These are phyloP conservation scores for Onychomys leucogaster DNA, from an alignment of 2,797 vertebrate genomes.

Conservation along the genomic window DNA sequence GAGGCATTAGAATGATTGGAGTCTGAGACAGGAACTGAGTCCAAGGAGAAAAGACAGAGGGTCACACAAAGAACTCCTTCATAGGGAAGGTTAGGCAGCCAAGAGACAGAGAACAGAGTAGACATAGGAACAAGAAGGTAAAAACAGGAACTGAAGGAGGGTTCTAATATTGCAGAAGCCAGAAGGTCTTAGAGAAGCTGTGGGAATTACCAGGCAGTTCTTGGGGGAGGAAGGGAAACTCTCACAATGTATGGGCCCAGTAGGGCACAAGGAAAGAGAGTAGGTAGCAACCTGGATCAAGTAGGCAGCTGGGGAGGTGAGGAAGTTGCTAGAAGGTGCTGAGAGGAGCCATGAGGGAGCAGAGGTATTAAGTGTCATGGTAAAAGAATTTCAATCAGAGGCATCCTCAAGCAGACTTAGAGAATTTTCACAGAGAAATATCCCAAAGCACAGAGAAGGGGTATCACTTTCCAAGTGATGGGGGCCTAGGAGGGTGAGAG, in stretches of 20 bases:
- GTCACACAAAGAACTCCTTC: neutral
- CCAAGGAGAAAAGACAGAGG: neutral
- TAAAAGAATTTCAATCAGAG: neutral
- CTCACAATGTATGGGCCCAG: neutral
- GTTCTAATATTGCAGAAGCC: neutral
- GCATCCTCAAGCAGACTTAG: neutral
- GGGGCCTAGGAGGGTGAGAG: too few species aligned
- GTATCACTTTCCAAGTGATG: too few species aligned
- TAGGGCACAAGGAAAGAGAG: neutral
- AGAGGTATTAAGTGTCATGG: neutral
- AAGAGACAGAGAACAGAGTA: neutral
- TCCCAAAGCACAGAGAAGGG: too few species aligned
- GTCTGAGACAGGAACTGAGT: neutral
- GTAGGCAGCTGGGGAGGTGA: neutral
- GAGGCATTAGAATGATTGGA: neutral
- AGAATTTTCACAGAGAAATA: neutral
- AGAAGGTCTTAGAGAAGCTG: neutral
- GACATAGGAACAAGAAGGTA: neutral
- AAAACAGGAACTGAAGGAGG: neutral
- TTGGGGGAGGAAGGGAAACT: too few species aligned
- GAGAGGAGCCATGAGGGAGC: neutral
- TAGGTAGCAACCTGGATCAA: neutral
- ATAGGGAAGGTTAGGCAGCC: neutral
- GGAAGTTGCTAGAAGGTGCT: neutral
- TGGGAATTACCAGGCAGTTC: too few species aligned